Percentiles rank a stretch among this genome's conserved stretches.
Evolutionary conservation across 1,140 invertebrate genomes (phyloP).

Genomic region (Lutraria rhynchaena): DNA sequence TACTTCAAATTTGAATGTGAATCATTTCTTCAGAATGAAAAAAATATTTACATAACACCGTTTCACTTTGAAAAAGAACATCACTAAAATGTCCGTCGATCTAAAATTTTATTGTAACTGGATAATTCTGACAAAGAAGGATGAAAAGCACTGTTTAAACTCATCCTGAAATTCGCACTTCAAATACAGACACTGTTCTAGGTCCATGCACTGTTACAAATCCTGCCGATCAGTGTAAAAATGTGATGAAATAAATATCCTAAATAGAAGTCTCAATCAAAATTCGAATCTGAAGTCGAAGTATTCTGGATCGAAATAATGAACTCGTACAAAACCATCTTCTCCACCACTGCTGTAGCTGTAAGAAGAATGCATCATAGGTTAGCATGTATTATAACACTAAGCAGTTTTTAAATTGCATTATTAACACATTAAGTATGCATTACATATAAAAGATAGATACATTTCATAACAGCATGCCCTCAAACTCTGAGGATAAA

Average conservation of each 20-base stretch:
- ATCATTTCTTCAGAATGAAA: too few relatives aligned
- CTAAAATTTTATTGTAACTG: conserved; percentile 35
- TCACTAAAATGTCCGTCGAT: conserved; percentile 28
- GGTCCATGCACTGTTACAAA: too few relatives aligned
- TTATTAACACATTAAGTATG: too few relatives aligned
- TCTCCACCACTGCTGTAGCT: conserved; percentile 98
- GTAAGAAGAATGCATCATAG: conserved; percentile 65
- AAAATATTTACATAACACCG: too few relatives aligned
- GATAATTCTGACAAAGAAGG: not conserved
- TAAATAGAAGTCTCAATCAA: conserved; percentile 78
- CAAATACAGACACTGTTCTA: not conserved
- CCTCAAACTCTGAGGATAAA: too few relatives aligned
- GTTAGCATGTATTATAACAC: not conserved
- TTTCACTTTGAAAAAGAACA: too few relatives aligned
- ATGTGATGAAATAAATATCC: conserved; percentile 26
- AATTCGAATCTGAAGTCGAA: conserved; percentile 99
- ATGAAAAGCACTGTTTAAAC: too few relatives aligned
- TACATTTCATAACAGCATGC: too few relatives aligned
- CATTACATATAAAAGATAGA: too few relatives aligned
- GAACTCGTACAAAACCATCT: conserved; percentile 98
- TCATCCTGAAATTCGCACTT: too few relatives aligned
- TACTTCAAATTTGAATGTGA: too few relatives aligned
- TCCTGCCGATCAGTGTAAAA: not conserved
- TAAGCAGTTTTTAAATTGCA: too few relatives aligned
- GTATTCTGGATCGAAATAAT: conserved; percentile 97